Conservation (phyloP, 2,113 vertebrate species). For the Balaeniceps rex region DNA sequence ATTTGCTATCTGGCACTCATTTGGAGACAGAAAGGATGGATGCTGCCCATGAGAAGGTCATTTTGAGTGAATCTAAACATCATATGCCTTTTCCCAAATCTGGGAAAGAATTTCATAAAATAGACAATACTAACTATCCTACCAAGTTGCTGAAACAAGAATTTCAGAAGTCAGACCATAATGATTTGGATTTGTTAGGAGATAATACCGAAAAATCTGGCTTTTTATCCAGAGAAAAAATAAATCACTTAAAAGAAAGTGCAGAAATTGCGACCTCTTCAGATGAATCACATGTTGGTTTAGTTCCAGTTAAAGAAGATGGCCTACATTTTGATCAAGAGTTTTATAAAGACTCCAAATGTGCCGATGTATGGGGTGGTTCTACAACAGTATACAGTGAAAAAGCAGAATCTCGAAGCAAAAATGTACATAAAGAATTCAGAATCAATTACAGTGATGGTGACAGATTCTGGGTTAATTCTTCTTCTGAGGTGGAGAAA, state of each 20-base stretch:
- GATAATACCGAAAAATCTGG: not conserved
- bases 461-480: conserved; percentile 16
- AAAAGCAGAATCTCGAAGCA: not conserved
- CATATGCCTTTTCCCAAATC: not conserved
- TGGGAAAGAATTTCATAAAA: not conserved
- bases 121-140: conserved; percentile 26
- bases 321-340: conserved; percentile 45
- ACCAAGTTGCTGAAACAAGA: conserved; percentile 53
- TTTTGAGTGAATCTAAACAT: not conserved
- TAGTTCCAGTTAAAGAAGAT: conserved; percentile 33
- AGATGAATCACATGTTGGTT: not conserved
- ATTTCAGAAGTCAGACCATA: conserved; percentile 11
- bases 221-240: not conserved
- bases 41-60: not conserved
- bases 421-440: conserved; percentile 35
- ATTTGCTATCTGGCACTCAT: not conserved
- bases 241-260: conserved; percentile 44
- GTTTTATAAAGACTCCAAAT: conserved; percentile 28
- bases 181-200: not conserved
- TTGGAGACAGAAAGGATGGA: not conserved
- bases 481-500: not conserved
- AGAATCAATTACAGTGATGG: not conserved
- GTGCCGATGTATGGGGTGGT: not conserved
- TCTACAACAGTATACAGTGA: not conserved
- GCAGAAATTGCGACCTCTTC: conserved; percentile 43